A percentile compares a stretch with the other conserved stretches of the same genome.
Conservation (phyloP, 2,888 invertebrate species). For the Drosophila tripunctata region DNA sequence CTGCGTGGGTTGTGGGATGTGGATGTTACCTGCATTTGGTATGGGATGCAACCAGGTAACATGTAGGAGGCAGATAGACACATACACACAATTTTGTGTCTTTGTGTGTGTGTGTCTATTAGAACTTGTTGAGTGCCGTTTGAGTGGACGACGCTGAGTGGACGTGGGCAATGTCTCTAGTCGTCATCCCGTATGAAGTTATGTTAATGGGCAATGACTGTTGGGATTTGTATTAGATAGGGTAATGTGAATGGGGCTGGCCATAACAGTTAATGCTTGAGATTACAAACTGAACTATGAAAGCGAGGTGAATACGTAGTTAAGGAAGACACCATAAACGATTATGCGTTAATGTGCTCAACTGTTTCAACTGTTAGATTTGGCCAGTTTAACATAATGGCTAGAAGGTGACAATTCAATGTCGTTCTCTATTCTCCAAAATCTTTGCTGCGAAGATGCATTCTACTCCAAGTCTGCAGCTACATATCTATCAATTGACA, state of each 20-base stretch:
- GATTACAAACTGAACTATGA: slow-evolving; percentile 21
- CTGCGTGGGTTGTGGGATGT: slow-evolving; percentile 55
- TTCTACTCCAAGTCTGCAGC: background rate
- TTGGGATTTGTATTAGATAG: slow-evolving; percentile 74
- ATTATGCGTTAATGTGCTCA: slow-evolving; percentile 39
- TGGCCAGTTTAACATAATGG: slow-evolving; percentile 15
- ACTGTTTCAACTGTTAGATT: slow-evolving; percentile 24
- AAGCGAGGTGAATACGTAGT: background rate
- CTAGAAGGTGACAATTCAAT: slow-evolving; percentile 17
- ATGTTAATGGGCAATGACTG: slow-evolving; percentile 78
- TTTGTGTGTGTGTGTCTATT: slow-evolving; percentile 55
- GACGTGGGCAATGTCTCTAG: slow-evolving; percentile 47
- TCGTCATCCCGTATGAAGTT: slow-evolving; percentile 52
- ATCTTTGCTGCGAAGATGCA: too few species aligned
- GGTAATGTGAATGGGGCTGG: slow-evolving; percentile 59
- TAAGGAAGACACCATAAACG: slow-evolving; percentile 15
- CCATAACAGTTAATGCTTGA: slow-evolving; percentile 53
- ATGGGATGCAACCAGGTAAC: slow-evolving; percentile 32
- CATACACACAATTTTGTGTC: slow-evolving; percentile 4
- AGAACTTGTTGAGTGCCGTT: slow-evolving; percentile 76
- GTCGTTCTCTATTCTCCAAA: background rate
- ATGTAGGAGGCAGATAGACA: slow-evolving; percentile 45
- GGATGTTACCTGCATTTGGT: slow-evolving; percentile 20
- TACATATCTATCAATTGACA: slow-evolving; percentile 63
- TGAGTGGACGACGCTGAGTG: slow-evolving; percentile 61